Percentiles rank a stretch among this genome's conserved stretches.
Evolutionary conservation across 2,113 vertebrate genomes (phyloP).

Genomic region (Okapia johnstoni): DNA sequence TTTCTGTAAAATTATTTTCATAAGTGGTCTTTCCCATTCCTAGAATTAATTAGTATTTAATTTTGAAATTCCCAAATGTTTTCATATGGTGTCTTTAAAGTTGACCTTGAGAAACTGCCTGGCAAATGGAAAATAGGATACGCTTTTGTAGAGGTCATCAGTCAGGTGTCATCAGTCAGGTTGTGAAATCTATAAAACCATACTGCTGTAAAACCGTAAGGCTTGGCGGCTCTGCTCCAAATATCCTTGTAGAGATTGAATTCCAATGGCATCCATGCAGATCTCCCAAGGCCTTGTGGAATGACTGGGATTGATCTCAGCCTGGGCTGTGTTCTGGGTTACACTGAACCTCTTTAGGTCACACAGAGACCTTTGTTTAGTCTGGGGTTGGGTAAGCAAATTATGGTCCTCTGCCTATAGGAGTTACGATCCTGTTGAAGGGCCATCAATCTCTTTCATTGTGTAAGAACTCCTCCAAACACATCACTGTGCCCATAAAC

Average conservation of each 20-base stretch:
- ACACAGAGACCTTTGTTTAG: neutral
- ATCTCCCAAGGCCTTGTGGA: slow-evolving; percentile 21
- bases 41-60: slow-evolving; percentile 31
- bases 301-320: neutral
- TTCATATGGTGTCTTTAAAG: neutral
- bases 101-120: slow-evolving; percentile 29
- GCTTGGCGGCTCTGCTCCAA: neutral
- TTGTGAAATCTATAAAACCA: neutral
- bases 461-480: neutral
- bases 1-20: slow-evolving; percentile 34
- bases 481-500: neutral
- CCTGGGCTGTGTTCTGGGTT: neutral
- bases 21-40: neutral
- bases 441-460: neutral
- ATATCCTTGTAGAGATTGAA: slow-evolving; percentile 7
- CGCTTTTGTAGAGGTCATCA: neutral
- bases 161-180: neutral
- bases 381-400: neutral
- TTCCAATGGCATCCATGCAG: slow-evolving; percentile 32
- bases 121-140: neutral
- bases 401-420: neutral
- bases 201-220: neutral
- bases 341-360: neutral
- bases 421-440: neutral
- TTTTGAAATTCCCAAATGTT: slow-evolving; percentile 34